phyloP scores from a whole-genome alignment of 2,888 invertebrate species.

The Polyploca ridens region DNA sequence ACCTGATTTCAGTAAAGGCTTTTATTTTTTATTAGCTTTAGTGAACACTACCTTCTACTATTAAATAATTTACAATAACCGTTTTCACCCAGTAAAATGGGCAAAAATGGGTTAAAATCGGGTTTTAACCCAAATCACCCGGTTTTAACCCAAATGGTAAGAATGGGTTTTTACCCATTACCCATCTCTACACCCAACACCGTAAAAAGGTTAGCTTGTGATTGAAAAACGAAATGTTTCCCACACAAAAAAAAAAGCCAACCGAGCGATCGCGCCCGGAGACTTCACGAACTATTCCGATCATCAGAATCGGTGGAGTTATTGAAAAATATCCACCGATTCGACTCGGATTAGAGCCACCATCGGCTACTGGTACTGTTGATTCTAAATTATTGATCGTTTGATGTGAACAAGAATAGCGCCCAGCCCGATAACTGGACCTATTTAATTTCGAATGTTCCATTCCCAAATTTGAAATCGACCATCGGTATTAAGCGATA shows the following conservation, averaged over 20 bases:
- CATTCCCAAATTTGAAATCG: slow-evolving; percentile 25
- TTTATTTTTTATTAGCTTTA: no score
- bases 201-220: slow-evolving; percentile 72
- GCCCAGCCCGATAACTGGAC: slow-evolving; percentile 29
- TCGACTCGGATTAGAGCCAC: slow-evolving; percentile 75
- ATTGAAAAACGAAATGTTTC: slow-evolving; percentile 77
- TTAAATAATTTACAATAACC: no score
- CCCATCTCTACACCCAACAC: slow-evolving; percentile 60
- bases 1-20: no score
- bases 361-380: slow-evolving; percentile 72
- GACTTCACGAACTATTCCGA: slow-evolving; percentile 41
- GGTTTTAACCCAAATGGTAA: no score
- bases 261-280: slow-evolving; percentile 34
- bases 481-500: slow-evolving; percentile 51
- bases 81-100: no score
- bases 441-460: slow-evolving; percentile 21
- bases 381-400: slow-evolving; percentile 76
- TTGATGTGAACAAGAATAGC: slow-evolving; percentile 20
- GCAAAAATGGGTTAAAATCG: no score
- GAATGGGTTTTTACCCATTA: no score
- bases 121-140: no score
- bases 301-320: slow-evolving; percentile 53
- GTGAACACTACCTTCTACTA: no score
- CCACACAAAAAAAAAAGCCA: slow-evolving; percentile 63
- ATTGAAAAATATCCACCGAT: slow-evolving; percentile 77